Conservation (phyloP, 2,888 invertebrate species). For the Lochmaea capreae region DNA sequence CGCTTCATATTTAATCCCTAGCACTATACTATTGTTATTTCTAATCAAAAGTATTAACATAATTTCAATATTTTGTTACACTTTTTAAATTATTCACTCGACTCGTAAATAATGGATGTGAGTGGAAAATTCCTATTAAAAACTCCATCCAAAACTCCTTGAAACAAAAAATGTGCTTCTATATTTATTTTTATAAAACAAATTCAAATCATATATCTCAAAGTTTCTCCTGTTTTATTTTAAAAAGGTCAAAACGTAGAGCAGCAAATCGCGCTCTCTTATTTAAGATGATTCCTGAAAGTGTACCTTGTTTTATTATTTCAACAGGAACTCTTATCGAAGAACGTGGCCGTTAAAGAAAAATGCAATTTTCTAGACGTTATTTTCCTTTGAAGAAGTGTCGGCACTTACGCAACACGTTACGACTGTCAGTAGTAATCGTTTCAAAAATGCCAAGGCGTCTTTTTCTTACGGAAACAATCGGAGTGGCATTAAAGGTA, state of each 20-base stretch:
- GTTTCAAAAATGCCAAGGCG: conserved; percentile 34
- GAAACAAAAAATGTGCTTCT: too few relatives aligned
- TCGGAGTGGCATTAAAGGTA: conserved; percentile 24
- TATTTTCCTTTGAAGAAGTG: conserved; percentile 34
- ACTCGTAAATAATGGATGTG: too few relatives aligned
- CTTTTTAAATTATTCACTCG: too few relatives aligned
- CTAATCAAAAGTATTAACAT: too few relatives aligned
- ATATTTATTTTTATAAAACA: too few relatives aligned
- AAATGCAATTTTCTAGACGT: conserved; percentile 32
- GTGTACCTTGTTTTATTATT: conserved; percentile 30
- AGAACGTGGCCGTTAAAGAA: conserved; percentile 16
- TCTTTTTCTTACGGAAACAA: conserved; percentile 22
- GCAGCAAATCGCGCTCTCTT: conserved; percentile 24
- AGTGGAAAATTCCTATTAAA: too few relatives aligned
- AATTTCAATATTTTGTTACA: too few relatives aligned
- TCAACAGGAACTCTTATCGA: conserved; percentile 14
- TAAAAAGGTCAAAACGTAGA: conserved; percentile 6
- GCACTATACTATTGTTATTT: too few relatives aligned
- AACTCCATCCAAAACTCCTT: too few relatives aligned
- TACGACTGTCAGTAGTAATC: conserved; percentile 35
- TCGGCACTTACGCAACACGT: conserved; percentile 36
- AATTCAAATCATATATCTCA: too few relatives aligned
- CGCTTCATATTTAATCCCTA: too few relatives aligned
- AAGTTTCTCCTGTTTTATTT: too few relatives aligned
- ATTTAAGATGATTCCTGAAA: conserved; percentile 24